Percentiles rank a stretch among this genome's conserved stretches.
Conservation (phyloP, 2,888 invertebrate species). For the Cryptus viduatorius region DNA sequence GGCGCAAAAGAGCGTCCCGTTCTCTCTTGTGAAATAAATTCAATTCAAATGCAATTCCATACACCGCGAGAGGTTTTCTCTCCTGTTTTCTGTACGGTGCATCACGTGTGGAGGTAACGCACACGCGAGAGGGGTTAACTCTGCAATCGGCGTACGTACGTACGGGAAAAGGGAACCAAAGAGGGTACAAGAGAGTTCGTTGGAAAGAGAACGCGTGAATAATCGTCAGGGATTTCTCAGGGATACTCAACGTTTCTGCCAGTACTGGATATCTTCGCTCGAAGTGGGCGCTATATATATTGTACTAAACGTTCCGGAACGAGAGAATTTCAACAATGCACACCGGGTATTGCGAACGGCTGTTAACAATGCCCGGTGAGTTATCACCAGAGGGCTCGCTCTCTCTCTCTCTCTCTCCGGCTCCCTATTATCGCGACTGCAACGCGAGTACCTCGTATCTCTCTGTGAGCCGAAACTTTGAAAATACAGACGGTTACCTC, state of each 20-base stretch:
- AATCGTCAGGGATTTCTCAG: conserved; percentile 68
- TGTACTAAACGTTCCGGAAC: conserved; percentile 70
- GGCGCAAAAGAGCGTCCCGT: conserved; percentile 21
- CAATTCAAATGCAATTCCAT: conserved; percentile 67
- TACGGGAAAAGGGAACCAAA: conserved; percentile 5
- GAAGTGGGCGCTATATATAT: conserved; percentile 29
- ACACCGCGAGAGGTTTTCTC: conserved; percentile 24
- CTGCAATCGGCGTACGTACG: conserved; percentile 15
- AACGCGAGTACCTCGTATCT: neutral
- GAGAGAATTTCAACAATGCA: conserved; percentile 72
- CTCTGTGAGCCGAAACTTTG: neutral
- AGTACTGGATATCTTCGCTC: conserved; percentile 61
- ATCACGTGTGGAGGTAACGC: conserved; percentile 38
- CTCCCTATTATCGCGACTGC: neutral
- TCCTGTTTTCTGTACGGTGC: conserved; percentile 26
- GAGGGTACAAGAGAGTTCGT: conserved; percentile 21
- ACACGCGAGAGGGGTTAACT: conserved; percentile 40
- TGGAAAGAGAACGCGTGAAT: conserved; percentile 52
- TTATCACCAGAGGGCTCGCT: conserved; percentile 66
- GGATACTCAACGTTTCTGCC: conserved; percentile 56
- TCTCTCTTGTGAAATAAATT: conserved; percentile 62
- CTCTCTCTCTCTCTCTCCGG: conserved; percentile 40
- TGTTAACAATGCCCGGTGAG: conserved; percentile 72
- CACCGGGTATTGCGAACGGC: conserved; percentile 69
- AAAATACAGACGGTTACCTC: too few species aligned